A percentile compares a stretch with the other conserved stretches of the same genome.
Conservation (phyloP, 2,888 invertebrate species). For the Noctua fimbriata region DNA sequence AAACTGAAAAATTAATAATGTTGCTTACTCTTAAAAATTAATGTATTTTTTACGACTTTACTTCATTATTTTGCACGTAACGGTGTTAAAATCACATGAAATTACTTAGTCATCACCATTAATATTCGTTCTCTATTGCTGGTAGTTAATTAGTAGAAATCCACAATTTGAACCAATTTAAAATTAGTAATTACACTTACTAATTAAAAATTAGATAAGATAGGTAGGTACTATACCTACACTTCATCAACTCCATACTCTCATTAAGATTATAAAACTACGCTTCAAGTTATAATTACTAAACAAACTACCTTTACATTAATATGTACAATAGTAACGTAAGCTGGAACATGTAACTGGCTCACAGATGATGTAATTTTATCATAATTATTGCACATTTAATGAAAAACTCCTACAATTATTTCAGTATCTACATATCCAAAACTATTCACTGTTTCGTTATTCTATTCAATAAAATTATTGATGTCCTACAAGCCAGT, state of each 20-base stretch:
- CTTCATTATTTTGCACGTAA: conserved; percentile 65
- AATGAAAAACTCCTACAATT: conserved; percentile 33
- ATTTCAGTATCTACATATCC: conserved; percentile 55
- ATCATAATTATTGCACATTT: conserved; percentile 71
- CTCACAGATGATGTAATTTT: conserved; percentile 65
- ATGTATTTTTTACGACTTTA: conserved; percentile 54
- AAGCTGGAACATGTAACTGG: conserved; percentile 73
- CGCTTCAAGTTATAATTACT: conserved; percentile 70
- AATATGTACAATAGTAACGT: conserved; percentile 79
- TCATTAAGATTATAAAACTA: conserved; percentile 73
- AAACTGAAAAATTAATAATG: conserved; percentile 57
- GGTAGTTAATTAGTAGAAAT: conserved; percentile 67
- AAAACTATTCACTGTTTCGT: conserved; percentile 50
- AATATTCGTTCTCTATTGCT: conserved; percentile 68
- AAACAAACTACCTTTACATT: conserved; percentile 76
- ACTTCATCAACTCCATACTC: conserved; percentile 60
- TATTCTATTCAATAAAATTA: conserved; percentile 56
- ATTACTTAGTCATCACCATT: conserved; percentile 70
- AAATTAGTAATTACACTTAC: conserved; percentile 74
- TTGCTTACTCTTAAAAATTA: conserved; percentile 49
- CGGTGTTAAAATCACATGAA: conserved; percentile 66
- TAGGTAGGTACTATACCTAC: conserved; percentile 54
- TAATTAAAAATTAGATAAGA: conserved; percentile 75
- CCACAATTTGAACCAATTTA: conserved; percentile 70
- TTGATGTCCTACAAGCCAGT: conserved; percentile 69